These are phyloP conservation scores for Phrynocephalus versicolor DNA, from an alignment of 2,113 vertebrate species.

Conservation along the genomic window DNA sequence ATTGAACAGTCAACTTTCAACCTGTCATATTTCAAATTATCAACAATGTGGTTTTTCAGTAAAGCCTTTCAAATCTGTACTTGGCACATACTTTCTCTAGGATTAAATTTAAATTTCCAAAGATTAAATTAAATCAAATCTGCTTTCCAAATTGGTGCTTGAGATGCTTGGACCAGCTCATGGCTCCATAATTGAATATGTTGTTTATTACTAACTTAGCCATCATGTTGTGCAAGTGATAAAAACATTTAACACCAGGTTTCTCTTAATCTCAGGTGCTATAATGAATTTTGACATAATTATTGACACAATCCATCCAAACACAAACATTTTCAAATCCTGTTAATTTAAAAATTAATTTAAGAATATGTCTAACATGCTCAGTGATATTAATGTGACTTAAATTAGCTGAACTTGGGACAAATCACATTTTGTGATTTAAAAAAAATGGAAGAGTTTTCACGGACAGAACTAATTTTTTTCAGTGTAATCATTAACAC, in stretches of 20 bases:
- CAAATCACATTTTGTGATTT: neutral
- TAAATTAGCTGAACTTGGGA: neutral
- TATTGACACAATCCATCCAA: neutral
- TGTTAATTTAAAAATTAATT: neutral
- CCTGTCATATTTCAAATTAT: slow-evolving; percentile 44
- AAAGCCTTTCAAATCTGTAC: slow-evolving; percentile 35
- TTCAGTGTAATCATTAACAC: neutral
- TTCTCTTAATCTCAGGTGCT: slow-evolving; percentile 7
- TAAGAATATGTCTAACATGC: neutral
- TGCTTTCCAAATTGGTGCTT: slow-evolving; percentile 35
- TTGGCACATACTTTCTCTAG: slow-evolving; percentile 36
- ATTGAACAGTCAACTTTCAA: slow-evolving; percentile 26
- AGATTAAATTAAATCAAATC: slow-evolving; percentile 45
- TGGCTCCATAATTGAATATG: neutral
- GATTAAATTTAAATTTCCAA: slow-evolving; percentile 35
- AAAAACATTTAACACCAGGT: slow-evolving; percentile 15
- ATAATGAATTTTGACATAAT: slow-evolving; percentile 17
- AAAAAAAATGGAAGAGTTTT: neutral
- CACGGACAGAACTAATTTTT: neutral
- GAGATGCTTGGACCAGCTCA: slow-evolving; percentile 27
- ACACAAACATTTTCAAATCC: neutral
- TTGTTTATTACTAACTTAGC: slow-evolving; percentile 24
- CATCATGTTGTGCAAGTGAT: neutral
- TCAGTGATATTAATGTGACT: neutral
- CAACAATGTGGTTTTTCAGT: slow-evolving; percentile 14